Percentiles rank a stretch among this genome's conserved stretches.
phyloP scores from a whole-genome alignment of 2,113 vertebrate species.

The Lucifuga dentata region DNA sequence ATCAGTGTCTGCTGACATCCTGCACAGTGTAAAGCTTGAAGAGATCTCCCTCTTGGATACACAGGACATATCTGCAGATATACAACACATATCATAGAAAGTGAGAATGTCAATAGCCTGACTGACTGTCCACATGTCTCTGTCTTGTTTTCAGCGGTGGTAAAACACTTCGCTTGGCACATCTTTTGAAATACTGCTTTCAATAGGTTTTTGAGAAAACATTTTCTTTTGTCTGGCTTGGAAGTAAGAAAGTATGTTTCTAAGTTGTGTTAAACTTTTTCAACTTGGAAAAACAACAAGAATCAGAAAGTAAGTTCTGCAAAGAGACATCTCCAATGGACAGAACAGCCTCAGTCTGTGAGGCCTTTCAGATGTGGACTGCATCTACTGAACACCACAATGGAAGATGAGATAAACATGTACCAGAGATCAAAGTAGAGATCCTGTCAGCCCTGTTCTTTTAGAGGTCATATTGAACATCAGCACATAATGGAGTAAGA shows the following conservation, averaged over 20 bases:
- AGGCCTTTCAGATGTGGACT: constrained; percentile 36
- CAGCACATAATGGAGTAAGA: constrained; percentile 44
- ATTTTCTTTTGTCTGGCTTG: constrained; percentile 11
- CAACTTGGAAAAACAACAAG: constrained; percentile 26
- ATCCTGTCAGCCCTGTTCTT: constrained; percentile 42
- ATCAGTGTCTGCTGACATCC: no score
- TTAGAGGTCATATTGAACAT: constrained; percentile 54
- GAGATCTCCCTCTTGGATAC: no score
- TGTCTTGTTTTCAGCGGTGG: no score
- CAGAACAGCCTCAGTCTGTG: constrained; percentile 1
- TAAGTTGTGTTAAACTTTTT: constrained; percentile 10
- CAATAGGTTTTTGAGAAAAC: background rate
- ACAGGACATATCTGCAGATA: background rate
- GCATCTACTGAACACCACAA: constrained; percentile 37
- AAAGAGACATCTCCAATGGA: constrained; percentile 26
- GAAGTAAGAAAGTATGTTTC: constrained; percentile 18
- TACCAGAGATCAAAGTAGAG: constrained; percentile 52
- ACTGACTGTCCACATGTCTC: background rate
- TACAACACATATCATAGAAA: background rate
- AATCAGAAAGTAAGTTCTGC: constrained; percentile 5
- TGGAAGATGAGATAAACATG: constrained; percentile 46
- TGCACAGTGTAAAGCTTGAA: no score
- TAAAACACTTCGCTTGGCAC: constrained; percentile 16
- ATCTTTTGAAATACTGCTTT: constrained; percentile 8
- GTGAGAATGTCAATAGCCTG: background rate